Base-by-base conservation (phyloP, 64 coral and sea anemone species). In the Porites lutea region DNA sequence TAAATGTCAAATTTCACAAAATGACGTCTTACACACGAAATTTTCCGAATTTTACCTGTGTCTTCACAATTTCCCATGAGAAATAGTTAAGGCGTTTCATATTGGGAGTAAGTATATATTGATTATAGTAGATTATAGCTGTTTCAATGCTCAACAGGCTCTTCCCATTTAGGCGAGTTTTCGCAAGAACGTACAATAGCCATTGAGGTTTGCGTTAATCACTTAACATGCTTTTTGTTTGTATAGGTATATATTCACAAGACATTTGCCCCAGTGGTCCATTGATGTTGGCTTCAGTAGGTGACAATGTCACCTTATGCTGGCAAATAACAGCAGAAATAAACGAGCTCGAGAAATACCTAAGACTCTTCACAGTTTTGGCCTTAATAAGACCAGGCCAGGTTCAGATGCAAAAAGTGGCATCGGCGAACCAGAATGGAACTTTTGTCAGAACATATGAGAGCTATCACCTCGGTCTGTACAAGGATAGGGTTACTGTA, bases 301-400 rank as follows among this genome's bases (percentile, higher is more conserved):
- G 53, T 80, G 78, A 54, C 7, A 80, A 80, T 13, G 78, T 60
- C 15, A 80, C 78, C n/a, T 44, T 80, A 14, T 80, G 78, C 44
- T 80, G 78, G 78, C 20, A 61, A 80, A 80, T 80, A 11, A 6
- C 20, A 7, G 55, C 9, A 3, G 55, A 80, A 7, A 23, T 13
- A 59, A 59, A 43, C 8, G 5, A 8, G 27, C 27, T 37, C 27
- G 27, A 37, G 12, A 50, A 9, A 0, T 8, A 49, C 13, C 21
- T 80, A 11, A 61, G 1, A 43, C 20, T 22, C 7, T 80, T 80
- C 55, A 80, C 78, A 3, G 51, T 80, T 44, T 14, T 80, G 53
- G 78, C 78, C 55, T 44, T 80, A 18, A 60, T 44, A 80, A 80
- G 51, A 14, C 78, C 78, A 80, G 54, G 59, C 12, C 54, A 60